Conservation (phyloP, 2,888 invertebrate genomes). For the Hemithea aestivaria region DNA sequence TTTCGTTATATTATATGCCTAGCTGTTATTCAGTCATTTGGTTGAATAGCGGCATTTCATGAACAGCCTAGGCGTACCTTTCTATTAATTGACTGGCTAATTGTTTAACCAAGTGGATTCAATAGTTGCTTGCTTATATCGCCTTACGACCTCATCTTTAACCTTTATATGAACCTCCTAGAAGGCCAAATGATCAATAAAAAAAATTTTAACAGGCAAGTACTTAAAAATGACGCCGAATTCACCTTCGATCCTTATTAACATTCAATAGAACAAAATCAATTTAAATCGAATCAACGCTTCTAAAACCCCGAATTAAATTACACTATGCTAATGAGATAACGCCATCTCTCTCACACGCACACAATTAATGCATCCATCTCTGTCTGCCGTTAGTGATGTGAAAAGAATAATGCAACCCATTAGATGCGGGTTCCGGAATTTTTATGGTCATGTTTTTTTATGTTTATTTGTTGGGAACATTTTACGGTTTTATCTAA, state of each 20-base stretch:
- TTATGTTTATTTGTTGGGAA: constrained; percentile 14
- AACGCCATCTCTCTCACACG: constrained; percentile 26
- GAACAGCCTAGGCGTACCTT: no score
- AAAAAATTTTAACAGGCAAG: no score
- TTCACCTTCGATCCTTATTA: constrained; percentile 13
- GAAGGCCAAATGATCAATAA: no score
- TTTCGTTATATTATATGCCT: no score
- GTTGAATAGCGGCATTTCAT: no score
- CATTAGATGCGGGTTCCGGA: constrained; percentile 33
- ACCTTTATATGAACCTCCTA: no score
- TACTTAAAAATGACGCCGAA: no score
- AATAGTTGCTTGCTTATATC: no score
- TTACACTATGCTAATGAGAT: constrained; percentile 36
- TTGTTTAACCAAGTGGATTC: no score
- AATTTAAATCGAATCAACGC: constrained; percentile 35
- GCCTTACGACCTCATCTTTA: no score
- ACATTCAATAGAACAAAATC: constrained; percentile 38
- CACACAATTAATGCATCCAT: constrained; percentile 14
- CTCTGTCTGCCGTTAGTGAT: constrained; percentile 29
- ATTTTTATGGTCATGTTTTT: constrained; percentile 25
- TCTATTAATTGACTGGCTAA: no score
- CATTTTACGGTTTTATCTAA: constrained; percentile 4
- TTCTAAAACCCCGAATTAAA: constrained; percentile 30
- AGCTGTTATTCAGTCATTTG: no score
- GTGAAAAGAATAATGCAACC: constrained; percentile 42